Percentiles rank a stretch among this genome's conserved stretches.
Evolutionary conservation across 2,888 invertebrate species (phyloP).

Genomic region (Diaphora mendica): DNA sequence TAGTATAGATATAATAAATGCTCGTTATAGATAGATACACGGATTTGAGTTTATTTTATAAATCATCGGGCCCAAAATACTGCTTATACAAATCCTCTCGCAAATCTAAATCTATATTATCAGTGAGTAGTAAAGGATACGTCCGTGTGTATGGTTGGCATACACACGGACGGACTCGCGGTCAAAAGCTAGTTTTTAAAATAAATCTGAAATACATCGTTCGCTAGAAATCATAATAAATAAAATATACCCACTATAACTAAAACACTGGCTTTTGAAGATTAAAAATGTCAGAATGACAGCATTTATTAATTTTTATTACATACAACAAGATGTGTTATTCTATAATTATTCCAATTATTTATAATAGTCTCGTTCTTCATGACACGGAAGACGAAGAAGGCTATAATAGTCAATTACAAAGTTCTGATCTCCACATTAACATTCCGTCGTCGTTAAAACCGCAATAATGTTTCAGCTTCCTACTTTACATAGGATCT

Average conservation of each 20-base stretch:
- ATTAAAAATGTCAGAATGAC: not conserved
- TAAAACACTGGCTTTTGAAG: constrained; percentile 5
- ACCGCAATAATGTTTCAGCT: constrained; percentile 36
- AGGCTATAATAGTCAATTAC: constrained; percentile 44
- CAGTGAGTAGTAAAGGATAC: no score
- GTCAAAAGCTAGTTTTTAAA: no score
- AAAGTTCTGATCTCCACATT: constrained; percentile 43
- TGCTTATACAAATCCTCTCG: no score
- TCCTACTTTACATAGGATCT: constrained; percentile 18
- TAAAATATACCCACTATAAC: constrained; percentile 23
- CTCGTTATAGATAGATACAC: no score
- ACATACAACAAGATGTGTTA: constrained; percentile 22
- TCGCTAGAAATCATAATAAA: not conserved
- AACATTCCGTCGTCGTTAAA: constrained; percentile 41
- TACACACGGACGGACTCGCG: no score
- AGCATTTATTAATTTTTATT: constrained; percentile 31
- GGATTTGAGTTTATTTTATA: no score
- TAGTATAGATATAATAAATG: no score
- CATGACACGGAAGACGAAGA: constrained; percentile 38
- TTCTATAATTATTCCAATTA: constrained; percentile 34
- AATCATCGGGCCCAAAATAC: no score
- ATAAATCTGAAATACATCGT: no score
- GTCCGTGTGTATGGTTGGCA: no score
- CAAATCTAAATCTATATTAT: no score
- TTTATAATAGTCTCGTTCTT: constrained; percentile 39